These are phyloP conservation scores for Centruroides vittatus DNA, from an alignment of 1,140 invertebrate genomes.

Conservation along the genomic window DNA sequence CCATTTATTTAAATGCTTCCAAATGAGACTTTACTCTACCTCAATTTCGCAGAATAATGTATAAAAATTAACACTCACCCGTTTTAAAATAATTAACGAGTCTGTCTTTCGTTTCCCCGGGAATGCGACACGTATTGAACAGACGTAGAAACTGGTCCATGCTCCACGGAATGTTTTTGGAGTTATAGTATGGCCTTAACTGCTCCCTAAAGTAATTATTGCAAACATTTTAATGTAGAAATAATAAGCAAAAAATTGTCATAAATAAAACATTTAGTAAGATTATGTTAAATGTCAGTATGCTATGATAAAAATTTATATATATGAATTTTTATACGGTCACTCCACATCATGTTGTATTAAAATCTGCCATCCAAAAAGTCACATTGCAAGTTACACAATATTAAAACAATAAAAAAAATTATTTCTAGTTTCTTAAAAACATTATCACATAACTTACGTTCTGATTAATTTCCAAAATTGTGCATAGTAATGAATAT, in stretches of 20 bases:
- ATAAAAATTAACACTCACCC: slow-evolving; percentile 9
- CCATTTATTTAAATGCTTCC: no score
- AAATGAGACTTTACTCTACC: no score
- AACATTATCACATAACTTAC: slow-evolving; percentile 16
- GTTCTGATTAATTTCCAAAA: slow-evolving; percentile 28
- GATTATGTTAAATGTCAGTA: not conserved
- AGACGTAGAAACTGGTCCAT: slow-evolving; percentile 30
- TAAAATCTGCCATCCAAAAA: no score
- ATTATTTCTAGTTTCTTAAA: no score
- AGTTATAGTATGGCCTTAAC: slow-evolving; percentile 21
- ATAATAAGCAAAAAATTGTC: not conserved
- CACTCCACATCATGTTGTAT: no score
- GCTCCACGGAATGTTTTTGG: slow-evolving; percentile 23
- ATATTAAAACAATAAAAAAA: no score
- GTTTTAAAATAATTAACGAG: slow-evolving; percentile 19
- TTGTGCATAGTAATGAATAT: slow-evolving; percentile 21
- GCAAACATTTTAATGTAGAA: no score
- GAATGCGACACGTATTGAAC: slow-evolving; percentile 29
- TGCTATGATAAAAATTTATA: not conserved
- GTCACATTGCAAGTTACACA: no score
- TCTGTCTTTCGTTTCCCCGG: slow-evolving; percentile 20
- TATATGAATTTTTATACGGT: no score
- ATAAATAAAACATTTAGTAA: not conserved
- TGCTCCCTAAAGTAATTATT: slow-evolving; percentile 20
- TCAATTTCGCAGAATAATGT: not conserved